Base-by-base conservation (phyloP, 1,140 invertebrate species). In the Rhynchophorus ferrugineus region DNA sequence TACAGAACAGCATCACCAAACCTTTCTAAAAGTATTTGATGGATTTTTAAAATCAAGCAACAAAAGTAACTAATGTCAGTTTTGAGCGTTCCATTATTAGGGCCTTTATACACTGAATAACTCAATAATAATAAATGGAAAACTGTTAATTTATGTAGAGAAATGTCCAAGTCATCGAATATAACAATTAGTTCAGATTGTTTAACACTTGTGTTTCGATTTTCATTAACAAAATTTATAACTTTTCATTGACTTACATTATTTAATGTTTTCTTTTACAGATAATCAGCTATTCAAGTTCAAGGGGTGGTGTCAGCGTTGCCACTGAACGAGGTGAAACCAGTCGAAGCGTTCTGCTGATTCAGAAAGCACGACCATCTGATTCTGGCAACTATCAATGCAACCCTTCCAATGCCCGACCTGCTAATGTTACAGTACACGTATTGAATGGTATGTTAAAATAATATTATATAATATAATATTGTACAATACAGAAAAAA, bases 371-470 rank as follows among this genome's bases (percentile, higher is more conserved):
- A 5, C 77, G 79, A 61, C 80, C 83, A 35, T 78, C 82, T 17
- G 87, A 91, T 70, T 87, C 85, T 9, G 87, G 84, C 44, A 85
- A 79, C 56, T 89, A 90, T 71, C 81, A 83, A 62, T 87, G 84
- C 71, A 89, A 89, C 75, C 87, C 88, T 63, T 88, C 86, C 72
- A 90, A 89, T 73, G 84, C 89, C 60, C 84, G 90, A 71, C 76
- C 85, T 21, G 89, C 89, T 71, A 89, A 85, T 67, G 85, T 92
- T 59, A 86, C 82, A 44, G 88, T 92, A 52, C 88, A 92, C 70
- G 89, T 92, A 61, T 78, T 92, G 59, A 91, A 91, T 78, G 89
- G 89, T 91, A 80, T 87, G 82, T 78, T 2, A 2, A n/a, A n/a
- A n/a, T n/a, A n/a, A n/a, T n/a, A n/a, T n/a, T n/a, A n/a, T n/a